These are phyloP conservation scores for Stomatorhinus ivindoensis DNA, from an alignment of 2,113 vertebrate genomes.

Conservation along the genomic window DNA sequence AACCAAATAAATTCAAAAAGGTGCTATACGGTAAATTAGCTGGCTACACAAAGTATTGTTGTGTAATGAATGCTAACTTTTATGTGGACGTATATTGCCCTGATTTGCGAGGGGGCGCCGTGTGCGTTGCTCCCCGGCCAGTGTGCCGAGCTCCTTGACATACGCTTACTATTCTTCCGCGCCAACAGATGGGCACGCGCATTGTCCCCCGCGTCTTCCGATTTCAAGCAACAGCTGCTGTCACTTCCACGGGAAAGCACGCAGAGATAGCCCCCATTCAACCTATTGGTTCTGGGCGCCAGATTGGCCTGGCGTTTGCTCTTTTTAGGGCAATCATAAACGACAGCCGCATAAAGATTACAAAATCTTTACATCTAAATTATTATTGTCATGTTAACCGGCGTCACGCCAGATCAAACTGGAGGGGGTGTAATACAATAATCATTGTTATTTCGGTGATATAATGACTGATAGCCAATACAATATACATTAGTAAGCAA, in stretches of 20 bases:
- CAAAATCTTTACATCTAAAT: constrained; percentile 67
- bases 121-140: constrained; percentile 66
- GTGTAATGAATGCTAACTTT: constrained; percentile 76
- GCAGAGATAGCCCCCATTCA: constrained; percentile 47
- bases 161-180: constrained; percentile 80
- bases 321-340: constrained; percentile 61
- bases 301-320: constrained; percentile 62
- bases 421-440: neutral
- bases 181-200: constrained; percentile 87
- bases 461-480: neutral
- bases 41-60: constrained; percentile 76
- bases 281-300: constrained; percentile 41
- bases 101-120: constrained; percentile 69
- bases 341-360: constrained; percentile 57
- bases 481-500: neutral
- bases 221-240: constrained; percentile 92
- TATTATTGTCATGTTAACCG: constrained; percentile 47
- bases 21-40: constrained; percentile 75
- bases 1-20: constrained; percentile 64
- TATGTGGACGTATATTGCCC: constrained; percentile 91
- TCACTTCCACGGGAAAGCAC: constrained; percentile 63
- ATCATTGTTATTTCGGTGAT: constrained; percentile 5
- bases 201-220: constrained; percentile 70
- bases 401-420: constrained; percentile 38
- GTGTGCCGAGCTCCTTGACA: constrained; percentile 79